Percentiles rank a stretch among this genome's conserved stretches.
phyloP scores from a whole-genome alignment of 2,113 vertebrate genomes.

The Hemiscyllium ocellatum region DNA sequence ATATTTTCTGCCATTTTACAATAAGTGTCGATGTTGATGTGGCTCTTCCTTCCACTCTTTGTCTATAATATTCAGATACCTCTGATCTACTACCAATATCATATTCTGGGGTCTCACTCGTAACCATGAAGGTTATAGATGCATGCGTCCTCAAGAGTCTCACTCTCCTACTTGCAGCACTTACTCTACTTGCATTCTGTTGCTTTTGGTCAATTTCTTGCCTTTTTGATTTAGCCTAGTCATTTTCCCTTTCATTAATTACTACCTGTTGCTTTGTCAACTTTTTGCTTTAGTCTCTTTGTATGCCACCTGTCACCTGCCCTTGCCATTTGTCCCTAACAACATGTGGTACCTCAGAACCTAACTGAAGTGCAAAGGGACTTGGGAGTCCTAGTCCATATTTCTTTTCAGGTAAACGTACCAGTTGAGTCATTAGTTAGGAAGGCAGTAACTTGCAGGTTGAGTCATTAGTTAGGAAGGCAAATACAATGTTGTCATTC shows the following conservation, averaged over 20 bases:
- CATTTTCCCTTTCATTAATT: too few species aligned
- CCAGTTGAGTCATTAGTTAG: too few species aligned
- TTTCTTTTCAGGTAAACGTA: too few species aligned
- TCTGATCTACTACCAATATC: background rate
- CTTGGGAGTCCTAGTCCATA: too few species aligned
- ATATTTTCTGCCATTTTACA: background rate
- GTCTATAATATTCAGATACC: background rate
- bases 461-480: too few species aligned
- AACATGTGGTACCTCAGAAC: background rate
- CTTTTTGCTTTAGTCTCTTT: background rate
- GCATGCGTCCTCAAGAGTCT: background rate
- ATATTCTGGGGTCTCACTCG: background rate
- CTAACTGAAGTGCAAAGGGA: background rate
- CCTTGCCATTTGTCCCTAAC: background rate
- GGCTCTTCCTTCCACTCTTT: too few species aligned
- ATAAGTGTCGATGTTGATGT: background rate
- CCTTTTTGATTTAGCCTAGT: too few species aligned
- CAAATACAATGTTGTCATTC: too few species aligned
- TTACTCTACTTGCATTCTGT: background rate
- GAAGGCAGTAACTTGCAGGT: too few species aligned
- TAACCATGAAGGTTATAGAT: background rate
- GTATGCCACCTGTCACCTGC: background rate
- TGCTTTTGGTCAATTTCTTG: background rate
- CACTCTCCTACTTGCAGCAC: background rate
- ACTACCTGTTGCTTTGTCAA: too few species aligned